Evolutionary conservation across 2,113 vertebrate genomes (phyloP), one percentile per base, ranked within the genome.

Genomic region (Thunnus maccoyii): DNA sequence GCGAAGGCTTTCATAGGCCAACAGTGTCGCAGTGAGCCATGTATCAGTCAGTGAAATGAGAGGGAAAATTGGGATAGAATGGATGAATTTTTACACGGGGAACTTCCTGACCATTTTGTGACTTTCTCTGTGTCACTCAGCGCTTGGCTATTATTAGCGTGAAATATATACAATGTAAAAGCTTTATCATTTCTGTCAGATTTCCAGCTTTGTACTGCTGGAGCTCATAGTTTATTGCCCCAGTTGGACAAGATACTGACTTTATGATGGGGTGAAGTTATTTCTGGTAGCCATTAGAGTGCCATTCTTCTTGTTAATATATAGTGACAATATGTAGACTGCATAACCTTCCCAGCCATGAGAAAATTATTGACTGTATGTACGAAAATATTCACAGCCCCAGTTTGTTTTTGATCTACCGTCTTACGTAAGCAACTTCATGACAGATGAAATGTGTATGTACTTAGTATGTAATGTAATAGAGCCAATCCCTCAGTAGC

Each of bases 61-160:
- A 76, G 66, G 75, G 62, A 83, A 80, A 89, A 58, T 71, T 18
- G 60, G 69, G 68, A 69, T 65, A 76, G 85, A 80, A 60, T 85
- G 76, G 65, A 78, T 71, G 72, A 51, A 62, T 86, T 89, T 92
- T 92, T 90, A 84, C 69, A 85, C 75, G 73, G 63, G 74, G 83
- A 91, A 89, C 84, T 89, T 88, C 76, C 75, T 88, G 86, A 90
- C 73, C 75, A 72, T 86, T 89, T 82, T 76, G 76, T 92, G 65
- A 50, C 57, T 85, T 92, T 90, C 87, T 92, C 91, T 91, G 84
- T 92, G 88, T 82, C 79, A 82, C 64, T 89, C 75, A 79, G 77
- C 88, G 83, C 82, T 89, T 62, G 84, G 76, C 70, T 85, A 41
- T 86, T 81, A 84, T 58, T 82, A 70, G 77, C 81, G 80, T 86